Conservation (phyloP, 1,140 invertebrate genomes). For the Harpegnathos saltator region DNA sequence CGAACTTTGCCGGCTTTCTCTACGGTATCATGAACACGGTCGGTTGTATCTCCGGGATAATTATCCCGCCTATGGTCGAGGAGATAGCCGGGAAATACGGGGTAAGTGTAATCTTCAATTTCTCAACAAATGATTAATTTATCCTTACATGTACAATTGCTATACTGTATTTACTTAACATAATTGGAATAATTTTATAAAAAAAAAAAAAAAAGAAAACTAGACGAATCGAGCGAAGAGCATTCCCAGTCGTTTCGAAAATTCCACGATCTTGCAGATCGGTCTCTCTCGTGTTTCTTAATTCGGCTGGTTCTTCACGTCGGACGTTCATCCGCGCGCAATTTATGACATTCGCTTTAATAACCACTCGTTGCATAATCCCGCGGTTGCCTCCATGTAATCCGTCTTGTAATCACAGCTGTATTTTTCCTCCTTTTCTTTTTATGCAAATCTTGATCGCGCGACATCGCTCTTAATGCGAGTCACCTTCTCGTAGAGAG, state of each 20-base stretch:
- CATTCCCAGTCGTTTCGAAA: too few relatives aligned
- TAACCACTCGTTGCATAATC: neutral
- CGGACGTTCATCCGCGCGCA: too few relatives aligned
- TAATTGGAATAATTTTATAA: too few relatives aligned
- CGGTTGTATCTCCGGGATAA: constrained; percentile 89
- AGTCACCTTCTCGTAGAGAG: too few relatives aligned
- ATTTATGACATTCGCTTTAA: neutral
- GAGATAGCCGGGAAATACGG: constrained; percentile 77
- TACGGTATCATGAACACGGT: constrained; percentile 91
- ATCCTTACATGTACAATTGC: neutral
- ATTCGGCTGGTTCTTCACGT: too few relatives aligned
- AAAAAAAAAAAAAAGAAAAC: too few relatives aligned
- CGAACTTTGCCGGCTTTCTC: constrained; percentile 91
- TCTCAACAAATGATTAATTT: constrained; percentile 8
- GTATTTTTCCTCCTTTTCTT: neutral
- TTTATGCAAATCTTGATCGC: too few relatives aligned
- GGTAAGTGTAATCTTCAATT: constrained; percentile 69
- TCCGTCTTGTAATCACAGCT: neutral
- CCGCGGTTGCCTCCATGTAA: neutral
- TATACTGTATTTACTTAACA: too few relatives aligned
- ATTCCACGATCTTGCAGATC: too few relatives aligned
- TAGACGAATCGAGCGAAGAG: too few relatives aligned
- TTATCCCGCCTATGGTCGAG: constrained; percentile 86
- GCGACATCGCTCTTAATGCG: too few relatives aligned
- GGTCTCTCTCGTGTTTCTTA: too few relatives aligned